Base-by-base conservation (phyloP, 1,140 invertebrate species). In the Pectinophora gossypiella region DNA sequence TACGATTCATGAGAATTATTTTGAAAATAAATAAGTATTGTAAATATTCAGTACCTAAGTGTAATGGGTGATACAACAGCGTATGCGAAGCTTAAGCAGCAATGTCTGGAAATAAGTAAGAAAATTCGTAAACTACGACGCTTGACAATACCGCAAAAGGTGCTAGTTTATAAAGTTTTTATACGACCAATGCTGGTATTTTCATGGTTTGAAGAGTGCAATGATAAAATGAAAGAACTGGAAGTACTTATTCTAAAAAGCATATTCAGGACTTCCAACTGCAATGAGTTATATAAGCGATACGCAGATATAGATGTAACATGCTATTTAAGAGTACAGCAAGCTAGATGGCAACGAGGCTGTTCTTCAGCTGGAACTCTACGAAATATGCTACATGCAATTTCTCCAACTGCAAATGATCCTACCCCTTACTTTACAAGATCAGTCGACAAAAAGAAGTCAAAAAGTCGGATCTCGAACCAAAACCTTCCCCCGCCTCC, bases 111-210 rank as follows among this genome's bases (percentile, higher is more conserved):
- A 49, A 57, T 53, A 22, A 46, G 22, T 15, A 32, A 53, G 19
- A 16, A 64, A 48, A 52, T 63, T 27, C 45, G 63, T 1, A 61
- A 53, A 20, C 16, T 13, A 38, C 18, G 35, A 6, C 18, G 51
- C 10, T 27, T 64, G 46, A 55, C 63, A 9, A 13, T 47, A 5
- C 55, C 64, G 0, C 36, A 57, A 23, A 72, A 72, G 56, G 40
- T 69, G 36, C 51, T 72, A 6, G 54, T 52, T 19, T 72, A 72
- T 19, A 72, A 72, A 58, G 45, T 72, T 32, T 69, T 64, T 46
- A 49, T 69, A 15, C 58, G 69, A 51, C 69, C 69, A 19, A 23
- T 69, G 9, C 48, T 72, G 9, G 49, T 69, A 13, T 51, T 56
- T 19, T 16, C 50, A 10, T 72, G 66, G 66, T 60, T 54, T 45